Percentiles rank a stretch among this genome's conserved stretches.
Conservation (phyloP, 2,797 vertebrate genomes). For the Gymnopithys bicolor region DNA sequence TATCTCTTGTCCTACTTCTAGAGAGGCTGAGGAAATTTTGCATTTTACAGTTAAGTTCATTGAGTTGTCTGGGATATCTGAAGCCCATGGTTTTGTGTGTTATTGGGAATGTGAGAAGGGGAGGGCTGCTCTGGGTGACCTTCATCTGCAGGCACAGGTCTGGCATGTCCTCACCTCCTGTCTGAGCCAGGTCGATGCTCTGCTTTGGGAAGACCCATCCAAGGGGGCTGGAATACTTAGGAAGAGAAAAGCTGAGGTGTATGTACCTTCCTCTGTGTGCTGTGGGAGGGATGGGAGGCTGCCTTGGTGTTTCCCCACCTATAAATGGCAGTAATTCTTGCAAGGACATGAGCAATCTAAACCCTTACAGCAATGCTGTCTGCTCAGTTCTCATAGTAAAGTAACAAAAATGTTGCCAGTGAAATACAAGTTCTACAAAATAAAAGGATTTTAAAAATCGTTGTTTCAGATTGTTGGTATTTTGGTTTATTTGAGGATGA, state of each 20-base stretch:
- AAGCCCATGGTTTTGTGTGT: accelerated
- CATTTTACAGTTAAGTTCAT: not conserved
- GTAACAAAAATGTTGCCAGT: not conserved
- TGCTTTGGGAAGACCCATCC: not conserved
- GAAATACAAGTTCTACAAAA: not conserved
- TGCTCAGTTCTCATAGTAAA: not conserved
- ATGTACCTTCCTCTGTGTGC: accelerated
- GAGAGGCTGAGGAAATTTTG: not conserved
- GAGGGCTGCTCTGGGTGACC: accelerated
- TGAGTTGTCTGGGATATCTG: not conserved
- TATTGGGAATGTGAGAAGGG: not conserved
- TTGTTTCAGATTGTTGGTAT: not conserved
- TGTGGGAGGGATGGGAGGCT: not conserved
- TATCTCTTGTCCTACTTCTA: not conserved
- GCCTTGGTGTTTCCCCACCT: accelerated
- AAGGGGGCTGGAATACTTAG: not conserved
- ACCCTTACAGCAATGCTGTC: accelerated
- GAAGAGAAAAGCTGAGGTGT: not conserved
- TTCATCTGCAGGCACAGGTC: accelerated
- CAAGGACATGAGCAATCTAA: accelerated
- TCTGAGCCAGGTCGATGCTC: not conserved
- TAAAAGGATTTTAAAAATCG: not conserved
- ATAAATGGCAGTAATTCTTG: not conserved
- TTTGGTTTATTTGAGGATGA: not conserved
- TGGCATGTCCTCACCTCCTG: accelerated